phyloP scores from a whole-genome alignment of 2,113 vertebrate species.

The Cottus gobio region DNA sequence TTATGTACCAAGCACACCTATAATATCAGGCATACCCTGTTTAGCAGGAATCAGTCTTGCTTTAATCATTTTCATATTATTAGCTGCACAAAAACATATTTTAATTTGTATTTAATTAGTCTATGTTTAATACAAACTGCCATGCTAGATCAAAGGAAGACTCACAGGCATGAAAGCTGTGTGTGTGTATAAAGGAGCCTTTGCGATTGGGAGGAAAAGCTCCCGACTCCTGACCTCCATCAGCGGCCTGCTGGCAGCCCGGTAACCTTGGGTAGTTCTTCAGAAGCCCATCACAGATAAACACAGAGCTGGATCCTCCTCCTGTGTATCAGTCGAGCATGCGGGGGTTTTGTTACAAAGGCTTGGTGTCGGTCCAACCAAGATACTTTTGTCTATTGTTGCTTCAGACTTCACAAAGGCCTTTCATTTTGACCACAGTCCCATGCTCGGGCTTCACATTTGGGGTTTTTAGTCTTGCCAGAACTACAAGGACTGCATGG shows the following conservation, averaged over 20 bases:
- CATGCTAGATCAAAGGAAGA: neutral
- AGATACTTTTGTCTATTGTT: neutral
- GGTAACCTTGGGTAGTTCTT: conserved; percentile 41
- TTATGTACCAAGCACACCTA: neutral
- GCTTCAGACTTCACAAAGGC: neutral
- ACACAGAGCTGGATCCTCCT: neutral
- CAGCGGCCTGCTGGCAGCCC: conserved; percentile 2
- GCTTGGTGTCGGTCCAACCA: conserved; percentile 4
- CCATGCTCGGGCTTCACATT: neutral
- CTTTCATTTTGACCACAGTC: neutral
- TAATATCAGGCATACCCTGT: neutral
- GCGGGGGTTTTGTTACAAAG: conserved; percentile 3
- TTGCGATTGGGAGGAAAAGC: neutral
- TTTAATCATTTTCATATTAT: neutral
- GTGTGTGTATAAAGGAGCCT: neutral
- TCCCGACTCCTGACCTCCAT: conserved; percentile 13
- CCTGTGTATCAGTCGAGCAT: neutral
- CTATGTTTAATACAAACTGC: neutral
- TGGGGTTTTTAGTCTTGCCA: neutral
- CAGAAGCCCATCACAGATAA: conserved; percentile 21
- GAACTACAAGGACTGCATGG: neutral
- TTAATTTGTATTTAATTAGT: neutral
- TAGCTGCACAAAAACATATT: conserved; percentile 5
- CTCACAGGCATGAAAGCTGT: neutral
- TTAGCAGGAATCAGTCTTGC: neutral